Conservation (phyloP, 2,888 invertebrate species). For the Galerucella calmariensis region DNA sequence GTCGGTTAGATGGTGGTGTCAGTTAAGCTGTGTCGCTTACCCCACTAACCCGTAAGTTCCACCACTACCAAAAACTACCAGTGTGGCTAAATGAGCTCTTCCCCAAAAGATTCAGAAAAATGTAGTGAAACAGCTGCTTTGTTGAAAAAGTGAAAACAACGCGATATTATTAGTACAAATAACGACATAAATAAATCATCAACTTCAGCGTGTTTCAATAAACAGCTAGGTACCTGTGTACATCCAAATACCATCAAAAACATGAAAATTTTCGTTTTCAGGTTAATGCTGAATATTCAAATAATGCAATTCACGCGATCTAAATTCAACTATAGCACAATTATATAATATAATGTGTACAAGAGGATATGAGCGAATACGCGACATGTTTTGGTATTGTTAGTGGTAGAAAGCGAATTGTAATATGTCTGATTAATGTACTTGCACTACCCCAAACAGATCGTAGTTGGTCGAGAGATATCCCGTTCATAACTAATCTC, state of each 20-base stretch:
- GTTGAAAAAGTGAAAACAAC: too few species aligned
- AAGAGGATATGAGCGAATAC: constrained; percentile 35
- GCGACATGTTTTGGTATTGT: constrained; percentile 47
- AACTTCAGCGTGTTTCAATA: not conserved
- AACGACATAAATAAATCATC: too few species aligned
- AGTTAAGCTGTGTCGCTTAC: too few species aligned
- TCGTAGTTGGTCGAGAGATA: constrained; percentile 43
- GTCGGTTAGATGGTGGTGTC: too few species aligned
- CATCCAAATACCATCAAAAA: not conserved
- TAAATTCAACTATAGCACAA: constrained; percentile 28
- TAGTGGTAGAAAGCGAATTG: constrained; percentile 46
- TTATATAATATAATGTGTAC: constrained; percentile 38
- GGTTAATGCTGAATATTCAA: constrained; percentile 23
- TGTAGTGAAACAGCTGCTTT: too few species aligned
- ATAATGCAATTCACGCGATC: constrained; percentile 21
- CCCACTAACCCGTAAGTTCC: too few species aligned
- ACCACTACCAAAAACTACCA: too few species aligned
- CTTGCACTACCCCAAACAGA: constrained; percentile 44
- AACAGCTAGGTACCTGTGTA: not conserved
- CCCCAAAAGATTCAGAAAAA: too few species aligned
- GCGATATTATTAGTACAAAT: too few species aligned
- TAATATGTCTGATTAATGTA: constrained; percentile 49
- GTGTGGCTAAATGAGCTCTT: too few species aligned
- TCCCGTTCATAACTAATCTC: constrained; percentile 45
- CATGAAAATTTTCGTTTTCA: constrained; percentile 9